phyloP scores from a whole-genome alignment of 30 jellyfish, hydroid and myxozoan genomes.

The Hydra vulgaris region DNA sequence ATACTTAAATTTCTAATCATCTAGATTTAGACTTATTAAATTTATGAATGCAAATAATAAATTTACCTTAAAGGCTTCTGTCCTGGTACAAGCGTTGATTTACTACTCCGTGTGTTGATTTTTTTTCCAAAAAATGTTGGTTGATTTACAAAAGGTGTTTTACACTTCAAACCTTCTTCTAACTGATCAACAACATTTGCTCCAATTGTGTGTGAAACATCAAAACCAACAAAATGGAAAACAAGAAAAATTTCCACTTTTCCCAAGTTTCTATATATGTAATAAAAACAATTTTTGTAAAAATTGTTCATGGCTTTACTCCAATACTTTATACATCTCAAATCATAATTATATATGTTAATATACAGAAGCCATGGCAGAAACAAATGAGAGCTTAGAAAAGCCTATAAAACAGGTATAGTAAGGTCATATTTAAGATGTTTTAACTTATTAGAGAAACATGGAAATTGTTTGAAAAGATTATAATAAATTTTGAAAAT shows the following conservation, averaged over 20 bases:
- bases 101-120: slow-evolving; percentile 8
- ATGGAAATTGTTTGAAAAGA: too few species aligned
- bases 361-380: background rate
- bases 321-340: too few species aligned
- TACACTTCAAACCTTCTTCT: background rate
- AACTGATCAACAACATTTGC: slow-evolving; percentile 33
- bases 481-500: too few species aligned
- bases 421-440: too few species aligned
- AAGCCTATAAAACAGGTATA: too few species aligned
- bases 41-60: background rate
- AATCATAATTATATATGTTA: too few species aligned
- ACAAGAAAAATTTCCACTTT: slow-evolving; percentile 5
- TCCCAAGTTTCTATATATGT: slow-evolving; percentile 28
- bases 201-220: slow-evolving; percentile 4
- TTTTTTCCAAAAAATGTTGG: slow-evolving; percentile 4
- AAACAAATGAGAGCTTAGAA: too few species aligned
- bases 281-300: too few species aligned
- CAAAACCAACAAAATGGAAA: slow-evolving; percentile 14
- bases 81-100: slow-evolving; percentile 27
- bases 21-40: too few species aligned
- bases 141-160: background rate
- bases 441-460: too few species aligned
- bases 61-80: slow-evolving; percentile 9
- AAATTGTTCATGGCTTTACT: too few species aligned
- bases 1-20: too few species aligned